Percentiles rank a stretch among this genome's conserved stretches.
phyloP scores from a whole-genome alignment of 1,140 invertebrate species.

The Neodiprion fabricii region DNA sequence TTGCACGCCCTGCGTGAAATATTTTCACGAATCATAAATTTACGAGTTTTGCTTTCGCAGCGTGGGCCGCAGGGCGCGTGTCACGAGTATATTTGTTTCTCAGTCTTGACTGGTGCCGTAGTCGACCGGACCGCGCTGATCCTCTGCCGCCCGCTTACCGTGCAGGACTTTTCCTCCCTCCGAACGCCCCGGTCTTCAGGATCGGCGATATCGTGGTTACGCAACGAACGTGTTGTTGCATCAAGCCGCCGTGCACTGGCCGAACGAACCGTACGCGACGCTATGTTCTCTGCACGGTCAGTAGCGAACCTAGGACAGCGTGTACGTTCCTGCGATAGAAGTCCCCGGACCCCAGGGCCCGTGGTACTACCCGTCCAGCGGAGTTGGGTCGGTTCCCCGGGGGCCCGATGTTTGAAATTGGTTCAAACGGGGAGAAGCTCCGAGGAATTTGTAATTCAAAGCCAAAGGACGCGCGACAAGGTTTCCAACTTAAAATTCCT shows the following conservation, averaged over 20 bases:
- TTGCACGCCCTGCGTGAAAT: slow-evolving; percentile 44
- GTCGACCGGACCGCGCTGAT: too few relatives aligned
- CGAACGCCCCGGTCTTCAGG: too few relatives aligned
- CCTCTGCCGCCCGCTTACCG: too few relatives aligned
- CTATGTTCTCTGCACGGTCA: background rate
- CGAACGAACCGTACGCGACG: too few relatives aligned
- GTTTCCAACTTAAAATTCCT: slow-evolving; percentile 57
- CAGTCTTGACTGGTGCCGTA: background rate
- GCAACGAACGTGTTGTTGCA: background rate
- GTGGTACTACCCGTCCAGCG: background rate
- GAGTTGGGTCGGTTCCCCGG: background rate
- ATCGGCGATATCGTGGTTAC: background rate
- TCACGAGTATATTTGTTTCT: slow-evolving; percentile 7
- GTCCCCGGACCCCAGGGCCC: background rate
- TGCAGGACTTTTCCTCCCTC: too few relatives aligned
- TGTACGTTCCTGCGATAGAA: too few relatives aligned
- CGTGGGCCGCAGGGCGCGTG: background rate
- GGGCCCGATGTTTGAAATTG: slow-evolving; percentile 9
- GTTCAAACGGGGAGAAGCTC: slow-evolving; percentile 2
- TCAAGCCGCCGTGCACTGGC: too few relatives aligned
- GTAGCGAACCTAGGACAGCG: too few relatives aligned
- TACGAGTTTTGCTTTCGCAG: slow-evolving; percentile 23
- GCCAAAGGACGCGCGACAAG: slow-evolving; percentile 50
- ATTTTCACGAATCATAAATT: slow-evolving; percentile 53
- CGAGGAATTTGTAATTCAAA: slow-evolving; percentile 41